phyloP scores from a whole-genome alignment of 2,113 vertebrate genomes.

The Sula dactylatra region DNA sequence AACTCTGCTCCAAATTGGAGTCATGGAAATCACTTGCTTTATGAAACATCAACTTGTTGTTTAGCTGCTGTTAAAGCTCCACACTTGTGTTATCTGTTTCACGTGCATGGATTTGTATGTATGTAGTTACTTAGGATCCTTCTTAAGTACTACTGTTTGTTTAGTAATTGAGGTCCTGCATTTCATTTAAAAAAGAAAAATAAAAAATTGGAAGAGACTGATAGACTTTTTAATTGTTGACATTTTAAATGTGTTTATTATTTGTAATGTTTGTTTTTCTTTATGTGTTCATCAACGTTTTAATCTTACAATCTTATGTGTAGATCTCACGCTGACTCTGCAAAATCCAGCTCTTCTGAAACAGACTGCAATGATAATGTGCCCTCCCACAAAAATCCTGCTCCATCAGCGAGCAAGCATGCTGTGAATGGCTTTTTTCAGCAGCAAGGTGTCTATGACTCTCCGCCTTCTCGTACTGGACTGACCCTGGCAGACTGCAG shows the following conservation, averaged over 20 bases:
- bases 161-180: not conserved
- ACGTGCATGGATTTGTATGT: not conserved
- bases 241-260: not conserved
- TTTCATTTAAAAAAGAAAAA: not conserved
- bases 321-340: constrained; percentile 84
- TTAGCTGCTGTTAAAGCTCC: not conserved
- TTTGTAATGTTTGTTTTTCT: not conserved
- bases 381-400: constrained; percentile 84
- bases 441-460: constrained; percentile 86
- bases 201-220: not conserved
- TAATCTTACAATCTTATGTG: not conserved
- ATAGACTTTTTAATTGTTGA: not conserved
- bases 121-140: not conserved
- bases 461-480: constrained; percentile 80
- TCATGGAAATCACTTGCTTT: not conserved
- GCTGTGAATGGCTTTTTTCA: constrained; percentile 90
- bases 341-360: constrained; percentile 91
- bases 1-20: not conserved
- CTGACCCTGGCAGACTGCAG: constrained; percentile 80
- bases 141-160: not conserved
- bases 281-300: not conserved
- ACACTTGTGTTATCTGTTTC: not conserved
- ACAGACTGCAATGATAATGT: constrained; percentile 98
- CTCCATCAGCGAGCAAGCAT: constrained; percentile 78
- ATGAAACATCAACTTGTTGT: not conserved